These are phyloP conservation scores for Phaenicophaeus curvirostris DNA, from an alignment of 2,797 vertebrate genomes.

Conservation along the genomic window DNA sequence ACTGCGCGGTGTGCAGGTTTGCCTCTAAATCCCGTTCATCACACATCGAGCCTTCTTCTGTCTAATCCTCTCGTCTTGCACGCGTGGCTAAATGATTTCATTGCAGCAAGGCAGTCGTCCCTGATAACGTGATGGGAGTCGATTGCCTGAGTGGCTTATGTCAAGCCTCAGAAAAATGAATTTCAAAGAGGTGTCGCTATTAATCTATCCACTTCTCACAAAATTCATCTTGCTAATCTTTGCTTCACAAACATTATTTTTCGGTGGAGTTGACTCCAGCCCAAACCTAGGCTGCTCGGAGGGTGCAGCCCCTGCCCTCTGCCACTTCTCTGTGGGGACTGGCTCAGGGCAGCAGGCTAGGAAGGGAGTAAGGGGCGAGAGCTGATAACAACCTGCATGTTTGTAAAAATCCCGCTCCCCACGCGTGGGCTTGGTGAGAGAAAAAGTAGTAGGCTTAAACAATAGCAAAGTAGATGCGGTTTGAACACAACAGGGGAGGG, in stretches of 20 bases:
- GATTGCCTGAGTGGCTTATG: neutral
- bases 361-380: neutral
- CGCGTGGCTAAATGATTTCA: conserved; percentile 16
- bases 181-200: neutral
- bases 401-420: neutral
- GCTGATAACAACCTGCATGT: neutral
- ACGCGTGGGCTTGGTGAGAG: neutral
- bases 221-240: neutral
- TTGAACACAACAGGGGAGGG: neutral
- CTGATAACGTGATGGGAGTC: neutral
- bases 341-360: neutral
- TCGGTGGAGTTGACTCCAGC: neutral
- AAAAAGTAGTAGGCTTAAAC: neutral
- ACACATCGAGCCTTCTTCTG: neutral
- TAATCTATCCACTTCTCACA: neutral
- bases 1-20: neutral
- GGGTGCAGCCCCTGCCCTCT: neutral
- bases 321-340: neutral
- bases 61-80: conserved; percentile 31
- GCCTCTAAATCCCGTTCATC: conserved; percentile 32
- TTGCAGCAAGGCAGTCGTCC: neutral
- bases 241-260: neutral
- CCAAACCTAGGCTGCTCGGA: neutral
- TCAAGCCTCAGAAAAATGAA: neutral
- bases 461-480: neutral